Base-by-base conservation (phyloP, 2,888 invertebrate genomes). In the Chaetogeoica ovagalla region DNA sequence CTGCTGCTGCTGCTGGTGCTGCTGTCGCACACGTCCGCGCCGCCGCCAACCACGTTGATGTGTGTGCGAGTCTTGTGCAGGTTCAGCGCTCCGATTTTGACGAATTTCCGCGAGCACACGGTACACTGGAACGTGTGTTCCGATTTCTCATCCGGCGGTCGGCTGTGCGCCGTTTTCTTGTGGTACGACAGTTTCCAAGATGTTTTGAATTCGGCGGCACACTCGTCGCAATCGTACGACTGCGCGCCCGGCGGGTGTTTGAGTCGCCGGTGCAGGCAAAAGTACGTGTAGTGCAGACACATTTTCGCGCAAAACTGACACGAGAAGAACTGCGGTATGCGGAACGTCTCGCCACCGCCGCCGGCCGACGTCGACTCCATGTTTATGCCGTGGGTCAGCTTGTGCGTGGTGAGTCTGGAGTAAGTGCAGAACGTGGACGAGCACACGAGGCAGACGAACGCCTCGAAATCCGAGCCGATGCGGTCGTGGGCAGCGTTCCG, bases 381-480 rank as follows among this genome's bases (percentile, higher is more conserved):
- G 69, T 83, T 83, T 43, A 83, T 82, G 39, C 83, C 83, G 57
- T 83, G 83, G 37, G 83, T 82, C 5, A 83, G 59, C 57, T 83
- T 83, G 70, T 83, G 83, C 23, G 83, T 83, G 21, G 83, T 82
- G n/a, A 83, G 73, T 62, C 83, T 69, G n/a, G 89, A 88, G 81
- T 89, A 89, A 0, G 89, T 87, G 5, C 88, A 87, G 82, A 89
- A 89, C 84, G 86, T 87, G 39, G 89, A 88, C 86, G 88, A 88
- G 82, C 89, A 89, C n/a, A 89, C 87, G 83, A 88, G 88, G 71
- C 89, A 89, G 0, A 86, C 87, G 83, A 88, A 89, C 0, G 89
- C 89, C 39, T 82, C 82, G 19, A 66, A 19, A 39, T 69, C 62
- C 37, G 79, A 74, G 59, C 55, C 59, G 15, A 63, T 63, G 17